Evolutionary conservation across 2,113 vertebrate species (phyloP).

Genomic region (Malurus cyaneus): DNA sequence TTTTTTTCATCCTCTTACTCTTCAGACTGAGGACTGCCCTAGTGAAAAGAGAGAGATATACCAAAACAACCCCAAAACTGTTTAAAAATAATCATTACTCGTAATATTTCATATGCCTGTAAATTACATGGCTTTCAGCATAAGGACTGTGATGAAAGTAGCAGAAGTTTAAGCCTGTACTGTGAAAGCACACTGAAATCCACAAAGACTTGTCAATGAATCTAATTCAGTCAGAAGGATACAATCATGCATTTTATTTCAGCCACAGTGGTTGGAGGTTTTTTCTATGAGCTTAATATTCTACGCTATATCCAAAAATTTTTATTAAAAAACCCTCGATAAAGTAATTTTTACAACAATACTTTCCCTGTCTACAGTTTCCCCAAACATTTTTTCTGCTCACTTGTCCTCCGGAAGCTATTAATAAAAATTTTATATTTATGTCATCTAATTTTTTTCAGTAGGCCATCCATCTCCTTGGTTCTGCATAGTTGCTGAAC

Average conservation of each 20-base stretch:
- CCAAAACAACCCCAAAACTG: rapidly evolving
- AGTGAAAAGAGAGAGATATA: too few species aligned
- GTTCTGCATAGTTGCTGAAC: not conserved
- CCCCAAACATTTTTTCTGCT: not conserved
- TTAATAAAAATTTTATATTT: not conserved
- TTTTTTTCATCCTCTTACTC: not conserved
- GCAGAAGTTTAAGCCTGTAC: not conserved
- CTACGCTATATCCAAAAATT: rapidly evolving
- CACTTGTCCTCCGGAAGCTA: not conserved
- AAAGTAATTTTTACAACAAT: not conserved
- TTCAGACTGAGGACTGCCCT: not conserved
- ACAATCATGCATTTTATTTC: not conserved
- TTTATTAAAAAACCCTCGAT: rapidly evolving
- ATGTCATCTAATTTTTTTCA: not conserved
- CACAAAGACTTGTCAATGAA: not conserved
- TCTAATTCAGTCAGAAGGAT: not conserved
- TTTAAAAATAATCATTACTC: not conserved
- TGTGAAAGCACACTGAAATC: not conserved
- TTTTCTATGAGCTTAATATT: not conserved
- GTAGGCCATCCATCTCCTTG: not conserved
- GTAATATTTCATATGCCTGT: not conserved
- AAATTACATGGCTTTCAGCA: not conserved
- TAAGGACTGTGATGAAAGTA: not conserved
- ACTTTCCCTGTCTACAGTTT: not conserved
- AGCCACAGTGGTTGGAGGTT: not conserved